Evolutionary conservation across 2,888 invertebrate genomes (phyloP).

Genomic region (Drosophila histrio): DNA sequence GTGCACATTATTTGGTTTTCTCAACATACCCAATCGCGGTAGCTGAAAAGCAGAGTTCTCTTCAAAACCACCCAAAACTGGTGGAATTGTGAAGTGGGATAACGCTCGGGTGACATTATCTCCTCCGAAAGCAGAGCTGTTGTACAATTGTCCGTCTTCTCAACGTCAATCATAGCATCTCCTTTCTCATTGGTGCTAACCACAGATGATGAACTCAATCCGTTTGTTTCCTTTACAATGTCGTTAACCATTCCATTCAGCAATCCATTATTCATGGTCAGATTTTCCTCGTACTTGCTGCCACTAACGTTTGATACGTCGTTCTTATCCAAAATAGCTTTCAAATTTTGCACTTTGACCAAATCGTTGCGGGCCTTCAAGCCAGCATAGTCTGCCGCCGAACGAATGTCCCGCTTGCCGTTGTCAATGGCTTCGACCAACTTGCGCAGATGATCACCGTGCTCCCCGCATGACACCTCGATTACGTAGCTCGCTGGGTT

Average conservation of each 20-base stretch:
- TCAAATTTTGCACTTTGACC: constrained; percentile 85
- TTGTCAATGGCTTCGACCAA: constrained; percentile 94
- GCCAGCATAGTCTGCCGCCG: constrained; percentile 89
- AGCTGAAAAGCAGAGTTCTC: constrained; percentile 92
- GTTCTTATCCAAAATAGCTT: constrained; percentile 85
- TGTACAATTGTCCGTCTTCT: constrained; percentile 89
- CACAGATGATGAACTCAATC: constrained; percentile 30
- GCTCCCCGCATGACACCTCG: constrained; percentile 98
- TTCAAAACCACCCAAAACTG: constrained; percentile 96
- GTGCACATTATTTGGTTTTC: not conserved
- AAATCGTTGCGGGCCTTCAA: constrained; percentile 85
- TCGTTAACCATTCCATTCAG: constrained; percentile 87
- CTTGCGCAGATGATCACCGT: constrained; percentile 94
- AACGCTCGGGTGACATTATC: constrained; percentile 88
- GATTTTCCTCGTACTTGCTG: constrained; percentile 81
- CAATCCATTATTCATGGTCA: constrained; percentile 83
- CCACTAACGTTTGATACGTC: constrained; percentile 83
- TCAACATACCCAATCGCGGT: constrained; percentile 92
- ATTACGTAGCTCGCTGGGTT: constrained; percentile 98
- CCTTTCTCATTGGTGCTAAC: constrained; percentile 81
- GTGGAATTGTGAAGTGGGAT: constrained; percentile 92
- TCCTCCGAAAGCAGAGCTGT: constrained; percentile 88
- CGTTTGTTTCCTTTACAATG: constrained; percentile 84
- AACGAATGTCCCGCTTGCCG: constrained; percentile 92
- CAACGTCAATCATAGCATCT: constrained; percentile 84